phyloP scores from a whole-genome alignment of 53 echinoderm and acorn worm species.

The Mesocentrotus franciscanus region DNA sequence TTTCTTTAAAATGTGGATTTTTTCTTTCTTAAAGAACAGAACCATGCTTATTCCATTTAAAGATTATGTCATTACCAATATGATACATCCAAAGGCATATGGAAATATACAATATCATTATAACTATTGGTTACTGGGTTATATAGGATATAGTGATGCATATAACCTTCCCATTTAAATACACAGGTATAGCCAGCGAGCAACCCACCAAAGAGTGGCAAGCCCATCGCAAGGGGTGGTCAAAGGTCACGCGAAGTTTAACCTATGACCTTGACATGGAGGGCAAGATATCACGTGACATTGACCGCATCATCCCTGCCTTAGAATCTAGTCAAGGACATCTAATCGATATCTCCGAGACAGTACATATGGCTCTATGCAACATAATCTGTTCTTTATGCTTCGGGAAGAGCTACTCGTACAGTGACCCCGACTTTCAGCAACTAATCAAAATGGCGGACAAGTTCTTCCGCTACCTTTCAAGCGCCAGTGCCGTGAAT shows the following conservation, averaged over 20 bases:
- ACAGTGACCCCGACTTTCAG: slow-evolving; percentile 75
- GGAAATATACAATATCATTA: no score
- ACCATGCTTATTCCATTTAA: no score
- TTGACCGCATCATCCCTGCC: slow-evolving; percentile 55
- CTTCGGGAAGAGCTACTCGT: slow-evolving; percentile 81
- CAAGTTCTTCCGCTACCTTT: slow-evolving; percentile 79
- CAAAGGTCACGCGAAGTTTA: slow-evolving; percentile 71
- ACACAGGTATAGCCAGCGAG: slow-evolving; percentile 86
- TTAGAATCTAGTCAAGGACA: slow-evolving; percentile 59
- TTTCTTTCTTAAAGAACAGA: no score
- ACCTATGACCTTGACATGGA: slow-evolving; percentile 31
- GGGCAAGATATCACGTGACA: slow-evolving; percentile 56
- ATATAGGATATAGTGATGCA: no score
- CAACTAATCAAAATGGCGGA: slow-evolving; percentile 79
- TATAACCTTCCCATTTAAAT: no score
- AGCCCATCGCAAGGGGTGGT: slow-evolving; percentile 77
- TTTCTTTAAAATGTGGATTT: no score
- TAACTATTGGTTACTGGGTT: no score
- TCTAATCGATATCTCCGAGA: slow-evolving; percentile 74
- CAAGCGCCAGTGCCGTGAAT: slow-evolving; percentile 82
- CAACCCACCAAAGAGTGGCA: slow-evolving; percentile 81
- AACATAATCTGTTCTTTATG: slow-evolving; percentile 86
- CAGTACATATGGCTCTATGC: slow-evolving; percentile 80
- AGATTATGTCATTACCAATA: no score
- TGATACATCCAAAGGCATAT: no score